Evolutionary conservation across 1,140 invertebrate genomes (phyloP).

Genomic region (Drosophila simulans): DNA sequence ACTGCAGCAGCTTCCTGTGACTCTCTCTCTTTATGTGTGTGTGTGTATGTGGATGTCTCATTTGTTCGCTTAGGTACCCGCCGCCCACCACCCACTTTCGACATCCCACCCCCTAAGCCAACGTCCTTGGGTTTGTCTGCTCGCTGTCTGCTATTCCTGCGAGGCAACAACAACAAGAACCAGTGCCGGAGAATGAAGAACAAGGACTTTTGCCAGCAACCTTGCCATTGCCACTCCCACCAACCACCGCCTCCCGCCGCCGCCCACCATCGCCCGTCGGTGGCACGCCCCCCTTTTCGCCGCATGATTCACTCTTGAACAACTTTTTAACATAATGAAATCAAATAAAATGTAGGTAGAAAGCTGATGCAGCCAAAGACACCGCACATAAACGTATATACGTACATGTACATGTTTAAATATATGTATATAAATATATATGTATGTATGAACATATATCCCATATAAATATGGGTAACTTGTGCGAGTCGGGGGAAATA

Average conservation of each 20-base stretch:
- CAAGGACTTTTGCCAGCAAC: slow-evolving; percentile 50
- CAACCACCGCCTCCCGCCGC: neutral
- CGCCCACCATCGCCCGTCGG: neutral
- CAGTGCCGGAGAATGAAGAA: slow-evolving; percentile 16
- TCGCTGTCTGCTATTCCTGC: slow-evolving; percentile 62
- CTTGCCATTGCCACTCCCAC: slow-evolving; percentile 22
- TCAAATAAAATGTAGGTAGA: slow-evolving; percentile 81
- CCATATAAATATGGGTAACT: slow-evolving; percentile 4
- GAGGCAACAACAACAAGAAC: slow-evolving; percentile 34
- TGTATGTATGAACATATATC: neutral
- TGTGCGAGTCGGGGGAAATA: slow-evolving; percentile 22
- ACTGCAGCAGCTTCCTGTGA: slow-evolving; percentile 57
- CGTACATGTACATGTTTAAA: neutral
- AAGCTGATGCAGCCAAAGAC: slow-evolving; percentile 59
- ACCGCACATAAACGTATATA: neutral
- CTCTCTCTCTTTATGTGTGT: slow-evolving; percentile 9
- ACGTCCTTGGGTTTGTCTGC: slow-evolving; percentile 63
- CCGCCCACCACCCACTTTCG: slow-evolving; percentile 7
- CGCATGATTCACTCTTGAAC: slow-evolving; percentile 76
- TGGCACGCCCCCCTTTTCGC: slow-evolving; percentile 2
- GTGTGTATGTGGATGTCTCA: slow-evolving; percentile 46
- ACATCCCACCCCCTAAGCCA: slow-evolving; percentile 22
- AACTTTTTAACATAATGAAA: slow-evolving; percentile 83
- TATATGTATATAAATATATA: neutral
- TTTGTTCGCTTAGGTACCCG: slow-evolving; percentile 27